Base-by-base conservation (phyloP, 2,888 invertebrate species). In the Rhogogaster chlorosoma region DNA sequence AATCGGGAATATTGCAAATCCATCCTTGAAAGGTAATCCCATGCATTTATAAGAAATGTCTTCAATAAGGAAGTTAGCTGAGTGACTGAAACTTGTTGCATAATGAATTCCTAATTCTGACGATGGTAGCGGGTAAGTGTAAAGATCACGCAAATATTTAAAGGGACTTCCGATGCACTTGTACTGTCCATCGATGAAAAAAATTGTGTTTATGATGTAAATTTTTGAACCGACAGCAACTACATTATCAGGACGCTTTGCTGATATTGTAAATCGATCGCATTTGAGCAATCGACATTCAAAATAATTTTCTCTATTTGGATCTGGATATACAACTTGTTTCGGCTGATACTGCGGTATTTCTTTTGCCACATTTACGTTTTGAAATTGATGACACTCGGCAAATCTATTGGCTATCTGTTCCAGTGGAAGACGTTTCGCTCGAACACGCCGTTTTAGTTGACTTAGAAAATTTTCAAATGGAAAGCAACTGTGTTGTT, bases 381-480 rank as follows among this genome's bases (percentile, higher is more conserved):
- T n/a, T 18, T 57, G 57, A n/a, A 22, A 57, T n/a, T 57, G n/a
- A 57, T 22, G n/a, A 57, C 12, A 22, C n/a, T 57, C 57, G n/a
- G 57, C 9, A 18, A 57, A 57, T 57, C 57, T 57, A 57, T 57
- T 57, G n/a, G 57, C 57, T 57, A 57, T 57, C n/a, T 57, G 57
- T 57, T 57, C 57, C 2, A 57, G 57, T 57, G 57, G 57, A 57
- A 57, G 22, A n/a, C 57, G 57, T 57, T 57, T 57, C 4, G 57
- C 57, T 57, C 57, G 2, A 57, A 57, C 57, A 57, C 57, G 57
- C 57, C n/a, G 57, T 57, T 57, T 57, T 22, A 57, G n/a, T n/a
- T 57, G n/a, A 57, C n/a, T 57, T n/a, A 57, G n/a, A 57, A n/a
- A 57, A 57, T 57, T 57, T 57, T 57, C 57, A 22, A 57, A 57